A percentile compares a stretch with the other conserved stretches of the same genome.
Evolutionary conservation across 2,113 vertebrate species (phyloP).

Genomic region (Isurus oxyrinchus): DNA sequence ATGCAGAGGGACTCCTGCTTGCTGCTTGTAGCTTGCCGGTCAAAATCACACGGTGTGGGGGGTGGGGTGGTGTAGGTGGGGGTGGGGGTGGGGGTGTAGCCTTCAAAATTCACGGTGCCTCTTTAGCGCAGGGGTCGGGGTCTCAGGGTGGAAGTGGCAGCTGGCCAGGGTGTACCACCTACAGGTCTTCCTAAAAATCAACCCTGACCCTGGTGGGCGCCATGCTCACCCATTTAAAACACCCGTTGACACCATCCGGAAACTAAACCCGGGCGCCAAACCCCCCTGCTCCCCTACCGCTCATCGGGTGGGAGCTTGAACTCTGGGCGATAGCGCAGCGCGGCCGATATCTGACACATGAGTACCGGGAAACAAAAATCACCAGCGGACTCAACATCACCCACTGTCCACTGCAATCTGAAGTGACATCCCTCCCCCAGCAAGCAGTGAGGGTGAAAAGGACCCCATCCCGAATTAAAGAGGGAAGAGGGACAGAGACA

Average conservation of each 20-base stretch:
- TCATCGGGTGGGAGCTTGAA: neutral
- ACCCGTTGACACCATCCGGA: neutral
- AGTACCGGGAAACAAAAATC: neutral
- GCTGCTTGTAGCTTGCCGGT: too few species aligned
- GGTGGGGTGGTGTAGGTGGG: too few species aligned
- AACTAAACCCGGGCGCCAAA: accelerated
- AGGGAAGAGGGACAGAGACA: neutral
- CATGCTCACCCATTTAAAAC: neutral
- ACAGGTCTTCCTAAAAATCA: too few species aligned
- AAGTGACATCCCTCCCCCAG: too few species aligned
- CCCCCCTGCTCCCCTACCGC: too few species aligned
- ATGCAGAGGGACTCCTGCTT: too few species aligned
- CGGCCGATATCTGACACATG: neutral
- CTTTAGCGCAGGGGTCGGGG: too few species aligned
- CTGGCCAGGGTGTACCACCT: too few species aligned
- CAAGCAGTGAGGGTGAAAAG: neutral
- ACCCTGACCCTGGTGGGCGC: neutral
- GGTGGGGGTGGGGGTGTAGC: too few species aligned
- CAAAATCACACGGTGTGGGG: too few species aligned
- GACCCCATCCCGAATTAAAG: neutral
- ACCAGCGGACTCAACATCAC: neutral
- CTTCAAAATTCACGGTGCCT: too few species aligned
- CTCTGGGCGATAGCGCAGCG: neutral
- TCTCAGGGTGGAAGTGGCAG: too few species aligned
- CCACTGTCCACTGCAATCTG: neutral